Evolutionary conservation across 2,797 vertebrate species (phyloP).

Genomic region (Sebastes itinus): DNA sequence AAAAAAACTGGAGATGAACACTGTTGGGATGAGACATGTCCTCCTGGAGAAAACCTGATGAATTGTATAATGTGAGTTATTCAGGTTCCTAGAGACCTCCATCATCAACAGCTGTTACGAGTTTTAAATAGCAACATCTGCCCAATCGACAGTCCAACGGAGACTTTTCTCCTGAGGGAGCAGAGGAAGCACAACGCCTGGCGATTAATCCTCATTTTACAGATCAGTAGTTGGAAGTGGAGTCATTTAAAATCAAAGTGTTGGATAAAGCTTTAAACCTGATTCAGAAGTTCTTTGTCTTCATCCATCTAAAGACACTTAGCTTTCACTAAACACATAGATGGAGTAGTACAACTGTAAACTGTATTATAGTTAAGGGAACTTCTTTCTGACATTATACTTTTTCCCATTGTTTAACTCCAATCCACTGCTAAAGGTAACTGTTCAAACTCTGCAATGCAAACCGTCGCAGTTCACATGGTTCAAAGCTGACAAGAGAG

Average conservation of each 20-base stretch:
- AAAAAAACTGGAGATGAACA: too few species aligned
- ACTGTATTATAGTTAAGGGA: neutral
- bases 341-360: neutral
- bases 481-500: conserved; percentile 49
- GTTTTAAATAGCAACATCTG: neutral
- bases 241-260: neutral
- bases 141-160: neutral
- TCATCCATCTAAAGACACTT: neutral
- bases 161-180: neutral
- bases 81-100: neutral
- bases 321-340: neutral
- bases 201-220: conserved; percentile 11
- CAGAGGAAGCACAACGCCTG: neutral
- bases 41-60: too few species aligned
- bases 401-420: conserved; percentile 35
- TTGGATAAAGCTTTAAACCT: neutral
- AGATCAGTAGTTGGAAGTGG: conserved; percentile 9
- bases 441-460: conserved; percentile 38
- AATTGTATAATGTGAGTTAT: neutral
- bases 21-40: neutral
- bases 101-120: conserved; percentile 7
- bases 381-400: conserved; percentile 13
- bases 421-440: conserved; percentile 1
- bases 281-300: neutral
- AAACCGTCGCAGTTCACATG: conserved; percentile 55